Evolutionary conservation across 1,140 invertebrate genomes (phyloP).

Genomic region (Mya arenaria): DNA sequence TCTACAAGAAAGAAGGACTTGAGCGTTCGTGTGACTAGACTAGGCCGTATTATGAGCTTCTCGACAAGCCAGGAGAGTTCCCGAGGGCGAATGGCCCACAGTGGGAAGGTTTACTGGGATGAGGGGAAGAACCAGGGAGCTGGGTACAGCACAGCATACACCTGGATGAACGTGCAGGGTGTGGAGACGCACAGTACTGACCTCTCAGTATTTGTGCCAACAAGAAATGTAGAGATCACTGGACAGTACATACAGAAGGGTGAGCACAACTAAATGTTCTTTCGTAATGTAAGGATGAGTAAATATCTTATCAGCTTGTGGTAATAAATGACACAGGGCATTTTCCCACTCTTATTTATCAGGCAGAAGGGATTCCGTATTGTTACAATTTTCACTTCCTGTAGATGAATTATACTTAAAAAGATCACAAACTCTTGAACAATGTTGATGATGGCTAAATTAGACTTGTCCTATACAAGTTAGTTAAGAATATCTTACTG

Average conservation of each 20-base stretch:
- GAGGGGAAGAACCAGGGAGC: constrained; percentile 51
- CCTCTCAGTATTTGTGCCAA: constrained; percentile 56
- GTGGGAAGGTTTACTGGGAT: constrained; percentile 54
- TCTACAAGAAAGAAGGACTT: constrained; percentile 27
- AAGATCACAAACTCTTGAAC: too few species aligned
- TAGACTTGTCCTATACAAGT: constrained; percentile 11
- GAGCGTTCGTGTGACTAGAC: constrained; percentile 13
- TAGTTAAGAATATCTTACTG: too few species aligned
- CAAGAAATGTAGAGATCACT: constrained; percentile 59
- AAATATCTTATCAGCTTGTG: too few species aligned
- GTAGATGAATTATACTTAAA: too few species aligned
- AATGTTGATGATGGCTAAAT: too few species aligned
- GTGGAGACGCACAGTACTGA: constrained; percentile 1
- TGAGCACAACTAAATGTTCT: too few species aligned
- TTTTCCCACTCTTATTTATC: too few species aligned
- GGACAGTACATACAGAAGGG: too few species aligned
- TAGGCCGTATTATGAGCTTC: constrained; percentile 59
- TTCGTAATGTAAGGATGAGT: too few species aligned
- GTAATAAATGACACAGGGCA: too few species aligned
- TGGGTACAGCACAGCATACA: constrained; percentile 40
- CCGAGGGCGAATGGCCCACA: background rate
- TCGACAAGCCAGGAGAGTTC: constrained; percentile 10
- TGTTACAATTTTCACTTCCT: too few species aligned
- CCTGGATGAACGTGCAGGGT: background rate
- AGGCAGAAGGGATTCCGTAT: too few species aligned